These are phyloP conservation scores for Bombus impatiens DNA, from an alignment of 1,140 invertebrate genomes.

Conservation along the genomic window DNA sequence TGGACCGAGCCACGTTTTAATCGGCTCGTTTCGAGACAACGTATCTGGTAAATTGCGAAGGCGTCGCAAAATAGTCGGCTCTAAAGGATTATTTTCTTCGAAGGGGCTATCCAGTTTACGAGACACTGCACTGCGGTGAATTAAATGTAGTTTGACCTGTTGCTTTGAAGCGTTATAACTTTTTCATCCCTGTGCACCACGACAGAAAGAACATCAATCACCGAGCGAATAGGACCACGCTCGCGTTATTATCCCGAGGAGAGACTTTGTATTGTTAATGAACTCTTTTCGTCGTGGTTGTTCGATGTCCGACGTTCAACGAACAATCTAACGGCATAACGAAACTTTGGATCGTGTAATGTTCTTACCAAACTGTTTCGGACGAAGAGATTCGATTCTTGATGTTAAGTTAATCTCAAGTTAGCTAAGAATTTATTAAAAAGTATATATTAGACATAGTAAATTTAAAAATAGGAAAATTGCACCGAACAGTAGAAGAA, in stretches of 20 bases:
- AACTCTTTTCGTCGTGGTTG: neutral
- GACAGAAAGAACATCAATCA: conserved; percentile 1
- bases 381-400: neutral
- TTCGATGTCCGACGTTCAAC: no score
- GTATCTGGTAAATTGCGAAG: neutral
- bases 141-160: conserved; percentile 52
- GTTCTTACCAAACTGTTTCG: neutral
- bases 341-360: neutral
- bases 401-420: no score
- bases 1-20: conserved; percentile 27
- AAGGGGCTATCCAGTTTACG: conserved; percentile 34
- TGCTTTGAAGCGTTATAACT: conserved; percentile 33
- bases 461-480: no score
- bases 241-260: neutral
- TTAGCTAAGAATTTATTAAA: neutral
- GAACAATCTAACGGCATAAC: neutral
- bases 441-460: neutral
- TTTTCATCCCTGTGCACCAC: neutral
- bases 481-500: no score
- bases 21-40: conserved; percentile 53
- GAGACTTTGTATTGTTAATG: neutral
- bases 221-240: neutral
- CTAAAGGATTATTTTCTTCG: conserved; percentile 37
- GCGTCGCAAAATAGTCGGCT: neutral
- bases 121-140: conserved; percentile 31